Conservation (phyloP, 2,113 vertebrate genomes). For the Falco punctatus region DNA sequence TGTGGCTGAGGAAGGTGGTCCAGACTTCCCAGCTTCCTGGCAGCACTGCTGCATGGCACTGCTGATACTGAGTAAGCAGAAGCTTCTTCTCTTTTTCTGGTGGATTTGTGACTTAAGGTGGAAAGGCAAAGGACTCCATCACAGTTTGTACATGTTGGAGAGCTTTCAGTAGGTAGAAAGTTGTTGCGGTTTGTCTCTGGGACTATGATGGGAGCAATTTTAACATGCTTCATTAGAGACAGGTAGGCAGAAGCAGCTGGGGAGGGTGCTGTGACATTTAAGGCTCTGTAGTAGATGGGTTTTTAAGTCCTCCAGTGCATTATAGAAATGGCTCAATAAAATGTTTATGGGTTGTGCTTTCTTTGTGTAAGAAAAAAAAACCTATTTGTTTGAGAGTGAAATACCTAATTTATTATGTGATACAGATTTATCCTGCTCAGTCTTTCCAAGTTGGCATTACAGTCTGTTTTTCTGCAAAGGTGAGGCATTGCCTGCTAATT, state of each 20-base stretch:
- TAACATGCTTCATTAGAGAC: not conserved
- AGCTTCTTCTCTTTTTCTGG: not conserved
- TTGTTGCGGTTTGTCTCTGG: not conserved
- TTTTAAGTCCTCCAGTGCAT: not conserved
- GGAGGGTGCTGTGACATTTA: not conserved
- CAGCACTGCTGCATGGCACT: not conserved
- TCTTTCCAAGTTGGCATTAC: not conserved
- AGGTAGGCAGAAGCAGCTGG: not conserved
- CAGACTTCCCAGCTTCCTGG: not conserved
- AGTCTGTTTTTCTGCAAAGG: conserved; percentile 36
- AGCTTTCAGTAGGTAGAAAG: not conserved
- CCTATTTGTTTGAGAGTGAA: not conserved
- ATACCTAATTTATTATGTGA: not conserved
- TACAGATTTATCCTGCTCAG: not conserved
- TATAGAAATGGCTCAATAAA: not conserved
- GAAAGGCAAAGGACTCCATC: not conserved
- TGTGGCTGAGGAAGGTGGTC: not conserved
- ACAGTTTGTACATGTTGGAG: not conserved
- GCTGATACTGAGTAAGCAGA: not conserved
- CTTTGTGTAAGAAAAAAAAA: not conserved
- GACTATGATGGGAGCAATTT: not conserved
- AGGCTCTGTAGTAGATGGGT: not conserved
- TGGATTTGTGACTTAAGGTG: not conserved
- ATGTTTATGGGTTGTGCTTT: not conserved
- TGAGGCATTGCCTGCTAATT: conserved; percentile 43